phyloP scores from a whole-genome alignment of 2,797 vertebrate species.

The Tokudaia tokunoshimensis region DNA sequence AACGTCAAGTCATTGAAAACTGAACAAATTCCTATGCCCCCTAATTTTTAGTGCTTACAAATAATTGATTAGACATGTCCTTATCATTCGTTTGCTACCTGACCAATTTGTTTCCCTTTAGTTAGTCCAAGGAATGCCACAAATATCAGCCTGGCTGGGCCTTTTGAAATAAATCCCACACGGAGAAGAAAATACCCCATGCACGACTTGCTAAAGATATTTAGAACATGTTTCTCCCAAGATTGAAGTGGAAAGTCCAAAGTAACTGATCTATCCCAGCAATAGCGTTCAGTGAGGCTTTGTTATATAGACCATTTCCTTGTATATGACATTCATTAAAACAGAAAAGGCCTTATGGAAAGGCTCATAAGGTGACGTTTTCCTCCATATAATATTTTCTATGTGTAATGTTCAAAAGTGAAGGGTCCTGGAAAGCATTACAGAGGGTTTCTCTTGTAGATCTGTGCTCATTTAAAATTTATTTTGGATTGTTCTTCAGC shows the following conservation, averaged over 20 bases:
- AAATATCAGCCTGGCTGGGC: slow-evolving; percentile 47
- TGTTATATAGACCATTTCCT: slow-evolving; percentile 65
- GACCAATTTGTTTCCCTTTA: slow-evolving; percentile 84
- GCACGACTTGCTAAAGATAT: slow-evolving; percentile 54
- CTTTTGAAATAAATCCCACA: slow-evolving; percentile 77
- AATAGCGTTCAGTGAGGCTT: slow-evolving; percentile 57
- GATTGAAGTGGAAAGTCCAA: slow-evolving; percentile 73
- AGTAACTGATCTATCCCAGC: slow-evolving; percentile 64
- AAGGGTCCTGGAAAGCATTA: slow-evolving; percentile 75
- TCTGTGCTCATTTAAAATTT: slow-evolving; percentile 72
- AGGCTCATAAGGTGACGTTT: slow-evolving; percentile 78
- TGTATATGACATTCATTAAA: slow-evolving; percentile 76
- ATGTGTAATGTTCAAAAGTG: slow-evolving; percentile 69
- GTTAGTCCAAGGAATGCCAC: slow-evolving; percentile 76
- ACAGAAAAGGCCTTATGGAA: slow-evolving; percentile 71
- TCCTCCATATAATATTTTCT: slow-evolving; percentile 81
- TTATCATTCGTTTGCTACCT: slow-evolving; percentile 73
- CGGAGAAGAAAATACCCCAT: slow-evolving; percentile 63
- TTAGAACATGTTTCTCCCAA: slow-evolving; percentile 76
- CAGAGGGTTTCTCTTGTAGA: slow-evolving; percentile 65
- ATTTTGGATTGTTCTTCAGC: slow-evolving; percentile 69
- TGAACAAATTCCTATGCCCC: slow-evolving; percentile 75
- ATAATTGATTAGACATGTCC: slow-evolving; percentile 75
- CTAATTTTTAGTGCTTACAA: slow-evolving; percentile 76
- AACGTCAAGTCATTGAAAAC: slow-evolving; percentile 82